Evolutionary conservation across 2,888 invertebrate genomes (phyloP).

Genomic region (Rhamphomyia laevipes): DNA sequence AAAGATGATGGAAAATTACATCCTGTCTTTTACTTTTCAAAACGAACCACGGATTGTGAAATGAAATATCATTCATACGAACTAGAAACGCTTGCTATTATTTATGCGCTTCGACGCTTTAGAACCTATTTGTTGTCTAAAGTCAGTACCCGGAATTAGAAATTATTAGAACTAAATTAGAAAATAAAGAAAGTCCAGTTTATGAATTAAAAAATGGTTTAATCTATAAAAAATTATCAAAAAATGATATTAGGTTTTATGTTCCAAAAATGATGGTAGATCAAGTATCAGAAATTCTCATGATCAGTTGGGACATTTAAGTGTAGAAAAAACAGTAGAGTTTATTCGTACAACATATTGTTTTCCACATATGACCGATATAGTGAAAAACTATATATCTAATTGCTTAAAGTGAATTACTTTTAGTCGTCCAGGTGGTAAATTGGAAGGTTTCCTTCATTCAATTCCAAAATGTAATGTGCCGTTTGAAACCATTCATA

Average conservation of each 20-base stretch:
- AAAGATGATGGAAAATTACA: conserved; percentile 15
- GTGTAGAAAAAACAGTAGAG: conserved; percentile 3
- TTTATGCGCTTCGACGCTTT: conserved; percentile 20
- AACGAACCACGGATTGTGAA: conserved; percentile 17
- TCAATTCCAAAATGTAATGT: conserved; percentile 19
- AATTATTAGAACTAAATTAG: conserved; percentile 1
- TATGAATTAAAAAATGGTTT: conserved; percentile 6
- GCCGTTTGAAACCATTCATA: conserved; percentile 17
- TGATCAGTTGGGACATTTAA: conserved; percentile 9
- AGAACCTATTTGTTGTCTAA: conserved; percentile 16
- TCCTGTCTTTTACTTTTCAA: conserved; percentile 21
- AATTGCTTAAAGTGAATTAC: conserved; percentile 10
- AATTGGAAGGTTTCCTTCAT: conserved; percentile 19
- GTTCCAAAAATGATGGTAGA: conserved; percentile 7
- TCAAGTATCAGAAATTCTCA: conserved; percentile 6
- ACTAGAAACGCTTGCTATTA: conserved; percentile 20
- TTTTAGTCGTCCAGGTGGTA: conserved; percentile 7
- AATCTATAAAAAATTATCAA: conserved; percentile 4
- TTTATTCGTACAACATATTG: conserved; percentile 5
- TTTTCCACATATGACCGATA: conserved; percentile 10
- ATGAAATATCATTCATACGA: conserved; percentile 21
- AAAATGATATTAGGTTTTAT: conserved; percentile 8
- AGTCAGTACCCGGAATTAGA: conserved; percentile 3
- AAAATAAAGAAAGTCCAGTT: background rate
- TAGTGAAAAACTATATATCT: conserved; percentile 5